These are phyloP conservation scores for Ichneumoninae sp. DNA, from an alignment of 2,888 invertebrate species.

Conservation along the genomic window DNA sequence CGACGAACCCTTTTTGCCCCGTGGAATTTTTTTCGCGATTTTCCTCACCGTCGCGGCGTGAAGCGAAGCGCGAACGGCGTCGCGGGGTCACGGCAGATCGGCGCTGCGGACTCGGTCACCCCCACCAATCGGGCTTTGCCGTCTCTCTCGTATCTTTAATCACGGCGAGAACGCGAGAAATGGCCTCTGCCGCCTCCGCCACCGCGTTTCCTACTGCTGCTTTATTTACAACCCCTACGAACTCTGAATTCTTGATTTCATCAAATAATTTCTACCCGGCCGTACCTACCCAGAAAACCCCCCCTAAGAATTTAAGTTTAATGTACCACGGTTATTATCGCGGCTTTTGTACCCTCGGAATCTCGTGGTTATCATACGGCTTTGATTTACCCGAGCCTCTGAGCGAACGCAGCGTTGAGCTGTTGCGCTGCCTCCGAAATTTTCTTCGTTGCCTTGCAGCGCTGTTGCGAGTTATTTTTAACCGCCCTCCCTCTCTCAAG, in stretches of 20 bases:
- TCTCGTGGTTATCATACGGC: slow-evolving; percentile 52
- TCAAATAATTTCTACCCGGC: slow-evolving; percentile 52
- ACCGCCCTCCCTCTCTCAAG: slow-evolving; percentile 56
- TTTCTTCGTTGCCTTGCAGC: slow-evolving; percentile 36
- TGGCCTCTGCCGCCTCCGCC: slow-evolving; percentile 14
- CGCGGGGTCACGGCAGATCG: background rate
- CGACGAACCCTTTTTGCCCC: slow-evolving; percentile 11
- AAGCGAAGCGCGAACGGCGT: background rate
- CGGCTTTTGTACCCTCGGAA: slow-evolving; percentile 25
- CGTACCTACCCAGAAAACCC: slow-evolving; percentile 38
- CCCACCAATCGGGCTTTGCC: background rate
- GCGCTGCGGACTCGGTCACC: slow-evolving; percentile 1
- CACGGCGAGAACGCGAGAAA: slow-evolving; percentile 42
- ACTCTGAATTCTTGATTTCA: slow-evolving; percentile 43
- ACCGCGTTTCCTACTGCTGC: slow-evolving; percentile 37
- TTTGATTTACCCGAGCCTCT: slow-evolving; percentile 51
- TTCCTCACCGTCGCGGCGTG: background rate
- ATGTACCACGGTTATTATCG: slow-evolving; percentile 44
- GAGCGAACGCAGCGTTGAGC: slow-evolving; percentile 7
- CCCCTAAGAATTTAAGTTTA: slow-evolving; percentile 54
- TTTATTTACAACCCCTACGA: slow-evolving; percentile 39
- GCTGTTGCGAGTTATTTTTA: slow-evolving; percentile 63
- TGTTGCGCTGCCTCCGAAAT: slow-evolving; percentile 17
- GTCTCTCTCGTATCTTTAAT: slow-evolving; percentile 29
- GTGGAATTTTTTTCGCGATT: background rate